A percentile compares a stretch with the other conserved stretches of the same genome.
These are phyloP conservation scores for Cyaniris semiargus DNA, from an alignment of 2,888 invertebrate species.

Conservation along the genomic window DNA sequence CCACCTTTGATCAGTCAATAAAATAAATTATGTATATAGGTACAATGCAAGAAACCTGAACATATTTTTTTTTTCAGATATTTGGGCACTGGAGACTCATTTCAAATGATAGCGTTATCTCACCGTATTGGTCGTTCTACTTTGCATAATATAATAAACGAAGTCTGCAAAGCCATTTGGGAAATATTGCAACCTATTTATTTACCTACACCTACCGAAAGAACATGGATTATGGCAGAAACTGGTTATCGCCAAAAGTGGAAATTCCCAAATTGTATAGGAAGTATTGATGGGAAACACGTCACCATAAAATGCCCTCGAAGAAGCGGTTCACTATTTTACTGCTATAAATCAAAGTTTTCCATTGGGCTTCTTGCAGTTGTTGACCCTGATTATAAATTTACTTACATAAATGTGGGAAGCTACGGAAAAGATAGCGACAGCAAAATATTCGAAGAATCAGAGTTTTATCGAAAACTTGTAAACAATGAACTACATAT, in stretches of 20 bases:
- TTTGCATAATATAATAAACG: slow-evolving; percentile 33
- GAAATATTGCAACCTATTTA: slow-evolving; percentile 36
- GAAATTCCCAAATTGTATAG: slow-evolving; percentile 29
- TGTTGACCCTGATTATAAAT: slow-evolving; percentile 41
- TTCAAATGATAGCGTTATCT: slow-evolving; percentile 36
- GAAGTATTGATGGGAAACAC: slow-evolving; percentile 39
- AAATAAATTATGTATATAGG: too few relatives aligned
- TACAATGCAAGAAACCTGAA: slow-evolving; percentile 23
- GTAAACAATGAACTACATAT: slow-evolving; percentile 23
- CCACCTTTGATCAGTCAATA: too few relatives aligned
- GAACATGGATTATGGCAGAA: slow-evolving; percentile 33
- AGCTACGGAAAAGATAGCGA: slow-evolving; percentile 31
- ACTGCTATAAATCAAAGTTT: slow-evolving; percentile 40
- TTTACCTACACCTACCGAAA: slow-evolving; percentile 32
- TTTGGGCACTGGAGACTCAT: slow-evolving; percentile 35
- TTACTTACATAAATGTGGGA: slow-evolving; percentile 41
- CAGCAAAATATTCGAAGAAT: slow-evolving; percentile 34
- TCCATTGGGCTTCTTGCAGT: slow-evolving; percentile 41
- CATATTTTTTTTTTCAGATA: slow-evolving; percentile 5
- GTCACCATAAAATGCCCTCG: slow-evolving; percentile 35
- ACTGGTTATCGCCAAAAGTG: slow-evolving; percentile 36
- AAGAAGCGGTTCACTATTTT: slow-evolving; percentile 41
- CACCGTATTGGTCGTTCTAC: slow-evolving; percentile 36
- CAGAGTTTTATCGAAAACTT: slow-evolving; percentile 33
- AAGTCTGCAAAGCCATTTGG: slow-evolving; percentile 34